phyloP scores from a whole-genome alignment of 2,113 vertebrate species.

The Osmerus mordax region DNA sequence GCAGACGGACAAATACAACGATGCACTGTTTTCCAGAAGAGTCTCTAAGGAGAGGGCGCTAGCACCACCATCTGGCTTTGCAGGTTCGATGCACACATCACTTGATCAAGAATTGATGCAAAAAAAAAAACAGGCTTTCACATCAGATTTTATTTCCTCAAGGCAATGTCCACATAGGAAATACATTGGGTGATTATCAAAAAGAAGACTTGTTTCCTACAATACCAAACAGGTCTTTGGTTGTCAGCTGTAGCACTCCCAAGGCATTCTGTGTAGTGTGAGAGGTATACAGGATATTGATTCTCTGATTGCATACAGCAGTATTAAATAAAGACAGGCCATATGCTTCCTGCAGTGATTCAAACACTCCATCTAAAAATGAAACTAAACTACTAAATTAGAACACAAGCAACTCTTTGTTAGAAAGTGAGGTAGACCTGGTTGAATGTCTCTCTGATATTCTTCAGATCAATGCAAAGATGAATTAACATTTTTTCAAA shows the following conservation, averaged over 20 bases:
- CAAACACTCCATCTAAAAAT: constrained; percentile 40
- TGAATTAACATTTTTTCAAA: constrained; percentile 36
- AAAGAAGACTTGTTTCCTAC: constrained; percentile 30
- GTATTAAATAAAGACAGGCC: not conserved
- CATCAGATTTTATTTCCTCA: constrained; percentile 62
- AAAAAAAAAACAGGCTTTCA: not conserved
- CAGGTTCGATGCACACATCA: too few species aligned
- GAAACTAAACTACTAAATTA: constrained; percentile 34
- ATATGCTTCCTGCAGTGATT: constrained; percentile 21
- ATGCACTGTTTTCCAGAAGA: too few species aligned
- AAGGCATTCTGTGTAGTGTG: constrained; percentile 45
- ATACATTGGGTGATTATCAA: constrained; percentile 52
- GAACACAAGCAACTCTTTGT: constrained; percentile 27
- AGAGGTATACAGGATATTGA: constrained; percentile 23
- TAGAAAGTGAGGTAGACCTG: constrained; percentile 61
- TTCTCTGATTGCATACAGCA: constrained; percentile 52
- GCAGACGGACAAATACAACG: too few species aligned
- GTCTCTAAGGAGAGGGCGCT: too few species aligned
- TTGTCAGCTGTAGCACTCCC: constrained; percentile 33
- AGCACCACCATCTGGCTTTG: too few species aligned
- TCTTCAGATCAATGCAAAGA: constrained; percentile 2
- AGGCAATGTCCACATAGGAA: constrained; percentile 56
- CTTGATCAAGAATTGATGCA: too few species aligned
- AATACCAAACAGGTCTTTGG: constrained; percentile 42
- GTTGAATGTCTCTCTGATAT: constrained; percentile 11